These are phyloP conservation scores for Heliocidaris tuberculata DNA, from an alignment of 35 echinoderm and acorn worm species.

Conservation along the genomic window DNA sequence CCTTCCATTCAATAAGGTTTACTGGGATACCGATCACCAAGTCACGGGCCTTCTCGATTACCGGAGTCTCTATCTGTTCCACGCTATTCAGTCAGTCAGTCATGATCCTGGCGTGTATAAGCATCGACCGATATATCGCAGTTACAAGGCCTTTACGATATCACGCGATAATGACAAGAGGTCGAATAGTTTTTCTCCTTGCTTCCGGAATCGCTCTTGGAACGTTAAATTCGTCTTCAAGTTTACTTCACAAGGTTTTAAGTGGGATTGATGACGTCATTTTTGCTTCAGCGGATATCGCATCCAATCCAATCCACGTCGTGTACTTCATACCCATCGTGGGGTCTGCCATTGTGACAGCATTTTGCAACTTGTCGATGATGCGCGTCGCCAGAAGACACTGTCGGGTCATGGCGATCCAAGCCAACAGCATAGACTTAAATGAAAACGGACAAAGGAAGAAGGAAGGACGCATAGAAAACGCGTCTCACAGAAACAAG, in stretches of 20 bases:
- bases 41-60: background rate
- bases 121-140: constrained; percentile 62
- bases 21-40: background rate
- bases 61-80: constrained; percentile 33
- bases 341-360: background rate
- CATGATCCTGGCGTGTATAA: constrained; percentile 49
- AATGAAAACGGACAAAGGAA: no score
- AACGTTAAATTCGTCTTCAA: constrained; percentile 18
- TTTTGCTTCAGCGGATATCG: background rate
- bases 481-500: background rate
- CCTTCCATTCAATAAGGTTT: constrained; percentile 36
- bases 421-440: background rate
- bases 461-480: no score
- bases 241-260: constrained; percentile 7
- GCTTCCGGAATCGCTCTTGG: background rate
- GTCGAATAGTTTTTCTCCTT: background rate
- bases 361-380: background rate
- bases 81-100: constrained; percentile 46
- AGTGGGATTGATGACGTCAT: constrained; percentile 36
- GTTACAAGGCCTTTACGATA: constrained; percentile 56
- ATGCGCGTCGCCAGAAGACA: background rate
- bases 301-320: background rate
- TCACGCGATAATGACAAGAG: constrained; percentile 43
- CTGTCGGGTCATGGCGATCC: background rate
- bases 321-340: constrained; percentile 29